A percentile compares a stretch with the other conserved stretches of the same genome.
These are phyloP conservation scores for Brachionus angularis DNA, from an alignment of 1,140 invertebrate species.

Conservation along the genomic window DNA sequence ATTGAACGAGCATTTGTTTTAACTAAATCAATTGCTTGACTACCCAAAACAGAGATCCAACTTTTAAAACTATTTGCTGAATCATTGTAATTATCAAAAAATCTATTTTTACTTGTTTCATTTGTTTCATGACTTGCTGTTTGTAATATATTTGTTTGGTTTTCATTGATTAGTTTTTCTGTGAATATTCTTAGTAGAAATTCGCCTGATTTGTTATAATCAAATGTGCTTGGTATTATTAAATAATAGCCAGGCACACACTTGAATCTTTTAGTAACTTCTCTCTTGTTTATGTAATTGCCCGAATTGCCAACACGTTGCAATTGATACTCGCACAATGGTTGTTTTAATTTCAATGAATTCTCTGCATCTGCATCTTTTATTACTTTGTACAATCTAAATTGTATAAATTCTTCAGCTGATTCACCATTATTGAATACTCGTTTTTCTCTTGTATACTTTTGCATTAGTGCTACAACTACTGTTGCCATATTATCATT, in stretches of 20 bases:
- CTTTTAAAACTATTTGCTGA: too few species aligned
- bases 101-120: too few species aligned
- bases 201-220: constrained; percentile 61
- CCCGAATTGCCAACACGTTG: constrained; percentile 49
- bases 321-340: constrained; percentile 15
- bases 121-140: too few species aligned
- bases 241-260: constrained; percentile 62
- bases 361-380: neutral
- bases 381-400: constrained; percentile 27
- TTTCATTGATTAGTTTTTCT: constrained; percentile 46
- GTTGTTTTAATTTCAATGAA: neutral
- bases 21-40: too few species aligned
- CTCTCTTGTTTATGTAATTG: constrained; percentile 54
- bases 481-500: constrained; percentile 33
- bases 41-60: too few species aligned
- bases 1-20: too few species aligned
- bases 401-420: constrained; percentile 43
- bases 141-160: too few species aligned
- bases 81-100: too few species aligned
- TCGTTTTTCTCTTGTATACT: constrained; percentile 41
- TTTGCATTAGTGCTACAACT: constrained; percentile 35
- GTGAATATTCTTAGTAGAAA: constrained; percentile 65
- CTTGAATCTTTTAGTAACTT: constrained; percentile 54
- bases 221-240: constrained; percentile 65
- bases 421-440: neutral